Evolutionary conservation across 2,113 vertebrate genomes (phyloP).

Genomic region (Mustelus asterias): DNA sequence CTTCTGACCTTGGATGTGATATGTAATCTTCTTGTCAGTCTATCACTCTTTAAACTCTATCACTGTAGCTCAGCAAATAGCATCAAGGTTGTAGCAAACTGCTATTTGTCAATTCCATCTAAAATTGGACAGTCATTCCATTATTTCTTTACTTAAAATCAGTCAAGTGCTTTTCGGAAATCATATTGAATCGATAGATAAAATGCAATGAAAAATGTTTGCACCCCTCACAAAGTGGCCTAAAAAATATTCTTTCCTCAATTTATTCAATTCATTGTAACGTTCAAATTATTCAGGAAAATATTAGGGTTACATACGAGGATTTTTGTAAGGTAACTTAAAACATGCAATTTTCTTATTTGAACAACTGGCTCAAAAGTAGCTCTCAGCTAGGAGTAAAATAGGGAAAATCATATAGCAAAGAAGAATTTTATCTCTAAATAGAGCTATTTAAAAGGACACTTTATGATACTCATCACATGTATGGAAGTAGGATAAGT

Average conservation of each 20-base stretch:
- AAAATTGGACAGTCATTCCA: neutral
- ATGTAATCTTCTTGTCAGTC: neutral
- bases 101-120: conserved; percentile 1
- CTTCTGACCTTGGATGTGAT: neutral
- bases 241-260: neutral
- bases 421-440: neutral
- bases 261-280: neutral
- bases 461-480: neutral
- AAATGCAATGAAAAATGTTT: neutral
- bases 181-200: neutral
- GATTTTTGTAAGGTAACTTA: neutral
- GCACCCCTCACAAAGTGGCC: neutral
- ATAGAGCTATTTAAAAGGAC: neutral
- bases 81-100: neutral
- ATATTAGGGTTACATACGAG: neutral
- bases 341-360: neutral
- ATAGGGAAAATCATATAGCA: neutral
- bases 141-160: neutral
- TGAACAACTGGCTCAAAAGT: neutral
- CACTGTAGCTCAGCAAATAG: neutral
- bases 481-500: neutral
- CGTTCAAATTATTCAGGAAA: neutral
- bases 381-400: neutral
- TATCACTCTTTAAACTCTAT: neutral
- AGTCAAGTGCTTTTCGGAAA: neutral